Evolutionary conservation across 35 echinoderm and acorn worm species (phyloP), one percentile per base, ranked within the genome.

Genomic region (Diadema setosum): DNA sequence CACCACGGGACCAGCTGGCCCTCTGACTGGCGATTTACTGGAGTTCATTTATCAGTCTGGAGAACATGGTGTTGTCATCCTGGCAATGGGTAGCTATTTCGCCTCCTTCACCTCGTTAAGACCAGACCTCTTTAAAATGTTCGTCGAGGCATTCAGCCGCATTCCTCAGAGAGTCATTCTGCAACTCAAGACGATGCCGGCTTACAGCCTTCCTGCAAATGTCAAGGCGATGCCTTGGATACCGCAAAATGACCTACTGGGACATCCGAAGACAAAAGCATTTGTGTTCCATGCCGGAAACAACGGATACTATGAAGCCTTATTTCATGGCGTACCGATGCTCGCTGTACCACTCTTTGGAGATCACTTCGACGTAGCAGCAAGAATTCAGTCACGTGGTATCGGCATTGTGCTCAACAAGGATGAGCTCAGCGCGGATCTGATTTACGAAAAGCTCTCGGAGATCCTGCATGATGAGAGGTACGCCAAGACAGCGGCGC

Each of bases 161-260:
- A 15, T 90, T 56, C 63, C 61, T 14, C 52, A 84, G 29, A 61
- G 80, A n/a, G 93, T 94, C 3, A 59, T 94, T 23, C 83, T 65
- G 93, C 89, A 94, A 48, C 70, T 55, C 64, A 70, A 63, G 21
- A 37, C 25, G 9, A 24, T 25, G 20, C 9, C 55, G 20, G 24
- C 45, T 9, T 35, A 48, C 24, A 52, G 24, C 30, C 5, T 87
- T 1, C 44, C 52, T 25, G 59, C 59, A 48, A 94, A 94, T 44
- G 60, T 81, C 12, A 90, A 85, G 41, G 27, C 73, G 20, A 61
- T 91, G 15, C 21, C 89, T 3, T 94, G 87, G 87, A 43, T 94
- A 8, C 87, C 93, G 6, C 87, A 84, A 23, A 94, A 94, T 81
- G 88, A 94, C 43, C 58, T 94, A 29, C 46, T 94, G 8, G 88